Conservation (phyloP, 2,113 vertebrate genomes). For the Pyxicephalus adspersus region DNA sequence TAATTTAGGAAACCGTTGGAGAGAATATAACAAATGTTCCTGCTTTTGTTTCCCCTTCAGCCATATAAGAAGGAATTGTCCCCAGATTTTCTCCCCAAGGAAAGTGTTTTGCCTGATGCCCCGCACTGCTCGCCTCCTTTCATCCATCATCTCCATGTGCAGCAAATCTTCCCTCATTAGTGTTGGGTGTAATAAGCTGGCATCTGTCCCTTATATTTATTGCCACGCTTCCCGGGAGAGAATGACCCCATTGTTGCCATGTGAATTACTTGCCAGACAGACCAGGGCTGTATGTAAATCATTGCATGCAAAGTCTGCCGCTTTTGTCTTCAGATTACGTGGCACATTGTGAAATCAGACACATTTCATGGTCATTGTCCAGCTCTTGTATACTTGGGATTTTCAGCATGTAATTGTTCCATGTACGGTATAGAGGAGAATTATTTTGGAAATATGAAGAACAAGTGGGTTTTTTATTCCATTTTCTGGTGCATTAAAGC, state of each 20-base stretch:
- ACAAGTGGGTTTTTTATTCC: too few species aligned
- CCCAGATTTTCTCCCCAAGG: not conserved
- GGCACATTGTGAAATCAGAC: conserved; percentile 5
- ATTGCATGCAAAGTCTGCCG: conserved; percentile 10
- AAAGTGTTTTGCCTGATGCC: not conserved
- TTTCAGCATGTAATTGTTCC: not conserved
- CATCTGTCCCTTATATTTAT: conserved; percentile 22
- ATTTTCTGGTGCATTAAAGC: too few species aligned
- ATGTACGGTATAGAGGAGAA: not conserved
- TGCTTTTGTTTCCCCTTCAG: too few species aligned
- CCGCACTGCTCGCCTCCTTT: not conserved
- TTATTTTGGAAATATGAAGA: too few species aligned
- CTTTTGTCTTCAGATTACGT: conserved; percentile 29
- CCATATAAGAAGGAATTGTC: too few species aligned
- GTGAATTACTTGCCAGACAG: conserved; percentile 28
- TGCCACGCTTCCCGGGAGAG: conserved; percentile 15
- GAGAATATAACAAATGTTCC: too few species aligned
- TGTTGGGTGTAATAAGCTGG: conserved; percentile 38
- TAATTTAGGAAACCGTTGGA: too few species aligned
- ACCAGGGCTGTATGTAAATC: conserved; percentile 32
- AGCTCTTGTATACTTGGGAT: conserved; percentile 12
- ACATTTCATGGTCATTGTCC: conserved; percentile 20
- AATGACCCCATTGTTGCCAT: conserved; percentile 13
- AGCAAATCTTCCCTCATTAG: conserved; percentile 25
- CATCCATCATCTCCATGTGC: conserved; percentile 27